Base-by-base conservation (phyloP, 2,888 invertebrate species). In the Anoplius nigerrimus region DNA sequence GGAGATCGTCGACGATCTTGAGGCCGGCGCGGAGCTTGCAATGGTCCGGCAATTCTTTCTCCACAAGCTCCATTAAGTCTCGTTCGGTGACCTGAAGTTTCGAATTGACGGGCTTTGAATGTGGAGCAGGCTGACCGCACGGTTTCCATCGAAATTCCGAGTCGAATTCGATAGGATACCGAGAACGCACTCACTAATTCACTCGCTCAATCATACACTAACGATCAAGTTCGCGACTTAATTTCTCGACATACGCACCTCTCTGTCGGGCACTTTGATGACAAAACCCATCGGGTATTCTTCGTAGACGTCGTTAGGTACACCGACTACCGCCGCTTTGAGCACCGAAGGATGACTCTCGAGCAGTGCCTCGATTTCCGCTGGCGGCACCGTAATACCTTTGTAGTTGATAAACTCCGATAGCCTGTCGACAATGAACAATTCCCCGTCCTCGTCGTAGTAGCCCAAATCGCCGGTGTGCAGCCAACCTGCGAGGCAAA, bases 251-350 rank as follows among this genome's bases (percentile, higher is more conserved):
- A 43, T 27, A 62, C 66, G 61, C 55, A 75, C 78, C 56, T 72
- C 8, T 45, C 56, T 22, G 1, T 22, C 61, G 3, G 57, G 57
- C 0, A 24, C 54, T 51, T 60, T 71, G 1, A 53, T 58, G 6
- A 83, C 72, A 20, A 81, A 76, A 0, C 78, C 80, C 20, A 79
- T 54, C 6, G 77, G 78, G 54, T 71, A 71, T 27, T 76, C 78
- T 5, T 59, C 66, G 43, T 77, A 78, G 22, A 58, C 20, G 4
- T 46, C 52, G 54, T 75, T 61, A 4, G 75, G 73, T 53, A 68
- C 52, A 8, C 73, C 73, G 0, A 76, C 62, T 2, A 83, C 79
- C 6, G 63, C 75, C 5, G 58, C 75, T 42, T 79, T 78, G 5
- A 13, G 21, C 0, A 83, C 73, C 0, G 48, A 69, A 3, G 75